phyloP scores from a whole-genome alignment of 2,113 vertebrate species.

The Willisornis vidua region DNA sequence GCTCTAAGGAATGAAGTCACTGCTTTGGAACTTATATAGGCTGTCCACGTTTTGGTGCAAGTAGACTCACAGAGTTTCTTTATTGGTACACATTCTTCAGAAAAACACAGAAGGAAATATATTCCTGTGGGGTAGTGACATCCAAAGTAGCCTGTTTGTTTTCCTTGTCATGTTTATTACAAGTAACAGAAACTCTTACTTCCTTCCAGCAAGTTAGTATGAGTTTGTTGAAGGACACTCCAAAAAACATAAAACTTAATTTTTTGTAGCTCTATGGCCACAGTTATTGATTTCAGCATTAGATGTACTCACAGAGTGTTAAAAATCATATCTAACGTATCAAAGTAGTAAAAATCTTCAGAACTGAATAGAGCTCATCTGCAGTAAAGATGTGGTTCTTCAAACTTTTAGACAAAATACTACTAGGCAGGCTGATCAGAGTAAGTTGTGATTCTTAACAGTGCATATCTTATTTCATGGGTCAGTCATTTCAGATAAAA shows the following conservation, averaged over 20 bases:
- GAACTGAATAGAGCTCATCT: neutral
- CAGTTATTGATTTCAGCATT: neutral
- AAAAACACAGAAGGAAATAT: neutral
- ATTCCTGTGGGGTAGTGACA: neutral
- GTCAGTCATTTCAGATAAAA: neutral
- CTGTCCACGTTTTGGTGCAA: neutral
- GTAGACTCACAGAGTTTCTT: neutral
- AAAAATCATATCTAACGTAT: neutral
- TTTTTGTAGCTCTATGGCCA: neutral
- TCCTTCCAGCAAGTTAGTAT: neutral
- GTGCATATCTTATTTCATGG: neutral
- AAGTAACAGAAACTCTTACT: neutral
- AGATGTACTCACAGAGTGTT: neutral
- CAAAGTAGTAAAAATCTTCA: neutral
- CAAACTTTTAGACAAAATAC: neutral
- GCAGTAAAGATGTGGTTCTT: neutral
- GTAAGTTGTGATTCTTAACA: neutral
- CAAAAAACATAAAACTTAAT: neutral
- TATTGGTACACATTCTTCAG: neutral
- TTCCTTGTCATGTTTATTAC: neutral
- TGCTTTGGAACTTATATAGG: neutral
- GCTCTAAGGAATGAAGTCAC: neutral
- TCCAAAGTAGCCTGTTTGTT: neutral
- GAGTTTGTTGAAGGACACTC: neutral
- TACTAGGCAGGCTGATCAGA: neutral